These are phyloP conservation scores for Amia ocellicauda DNA, from an alignment of 2,113 vertebrate species.

Conservation along the genomic window DNA sequence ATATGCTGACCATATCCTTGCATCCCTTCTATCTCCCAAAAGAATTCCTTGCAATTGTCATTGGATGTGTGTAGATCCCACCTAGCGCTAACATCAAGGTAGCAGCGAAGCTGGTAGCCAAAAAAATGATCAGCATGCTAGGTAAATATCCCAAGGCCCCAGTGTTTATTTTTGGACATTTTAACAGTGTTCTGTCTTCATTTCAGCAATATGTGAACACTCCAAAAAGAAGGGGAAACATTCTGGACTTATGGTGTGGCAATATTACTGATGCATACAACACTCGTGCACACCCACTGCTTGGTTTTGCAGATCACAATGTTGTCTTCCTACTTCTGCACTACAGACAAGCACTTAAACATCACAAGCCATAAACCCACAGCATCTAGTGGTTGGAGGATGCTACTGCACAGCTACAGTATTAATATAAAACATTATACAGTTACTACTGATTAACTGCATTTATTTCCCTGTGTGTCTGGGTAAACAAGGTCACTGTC, in stretches of 20 bases:
- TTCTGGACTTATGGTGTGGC: constrained; percentile 12
- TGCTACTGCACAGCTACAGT: too few species aligned
- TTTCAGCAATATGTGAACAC: constrained; percentile 17
- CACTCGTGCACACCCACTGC: neutral
- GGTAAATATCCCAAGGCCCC: neutral
- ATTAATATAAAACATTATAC: too few species aligned
- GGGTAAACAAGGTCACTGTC: too few species aligned
- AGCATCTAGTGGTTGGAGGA: too few species aligned
- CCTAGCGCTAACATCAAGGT: neutral
- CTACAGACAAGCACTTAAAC: too few species aligned
- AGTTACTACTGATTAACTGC: too few species aligned
- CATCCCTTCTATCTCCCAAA: constrained; percentile 10
- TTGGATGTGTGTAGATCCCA: constrained; percentile 14
- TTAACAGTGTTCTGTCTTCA: constrained; percentile 7
- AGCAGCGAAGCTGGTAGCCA: neutral
- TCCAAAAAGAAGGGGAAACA: constrained; percentile 6
- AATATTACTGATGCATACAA: constrained; percentile 14
- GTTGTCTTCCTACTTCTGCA: too few species aligned
- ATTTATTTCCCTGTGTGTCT: too few species aligned
- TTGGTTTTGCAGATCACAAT: constrained; percentile 14
- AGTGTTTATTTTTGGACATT: constrained; percentile 6
- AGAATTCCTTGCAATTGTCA: constrained; percentile 12
- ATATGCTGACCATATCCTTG: constrained; percentile 14
- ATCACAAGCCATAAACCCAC: too few species aligned
- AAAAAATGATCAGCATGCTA: neutral